Evolutionary conservation across 2,113 vertebrate species (phyloP).

Genomic region (Manacus vitellinus): DNA sequence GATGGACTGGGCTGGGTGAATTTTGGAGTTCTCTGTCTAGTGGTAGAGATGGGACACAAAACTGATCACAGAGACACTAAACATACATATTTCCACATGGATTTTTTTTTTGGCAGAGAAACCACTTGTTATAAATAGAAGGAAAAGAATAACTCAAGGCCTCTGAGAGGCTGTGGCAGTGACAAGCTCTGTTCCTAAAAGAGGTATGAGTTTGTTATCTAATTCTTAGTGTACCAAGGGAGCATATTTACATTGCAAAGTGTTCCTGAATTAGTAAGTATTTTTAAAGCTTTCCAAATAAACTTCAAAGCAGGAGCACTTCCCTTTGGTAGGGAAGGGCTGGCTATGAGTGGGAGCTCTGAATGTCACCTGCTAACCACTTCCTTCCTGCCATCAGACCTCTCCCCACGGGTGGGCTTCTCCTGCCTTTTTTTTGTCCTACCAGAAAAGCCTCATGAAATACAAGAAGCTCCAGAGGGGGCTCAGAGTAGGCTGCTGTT

Average conservation of each 20-base stretch:
- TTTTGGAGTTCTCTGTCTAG: neutral
- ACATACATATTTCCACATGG: rapidly evolving
- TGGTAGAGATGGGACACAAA: neutral
- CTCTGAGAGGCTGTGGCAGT: neutral
- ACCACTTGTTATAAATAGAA: neutral
- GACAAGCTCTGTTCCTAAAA: neutral
- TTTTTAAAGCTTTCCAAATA: slow-evolving; percentile 33
- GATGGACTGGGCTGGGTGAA: neutral
- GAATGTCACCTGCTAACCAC: neutral
- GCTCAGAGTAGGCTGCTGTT: neutral
- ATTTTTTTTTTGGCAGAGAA: neutral
- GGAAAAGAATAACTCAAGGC: neutral
- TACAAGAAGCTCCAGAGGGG: neutral
- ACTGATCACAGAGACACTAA: neutral
- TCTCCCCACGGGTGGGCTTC: neutral
- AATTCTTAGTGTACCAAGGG: neutral
- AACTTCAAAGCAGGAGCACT: neutral
- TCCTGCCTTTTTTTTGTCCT: neutral
- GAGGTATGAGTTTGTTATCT: neutral
- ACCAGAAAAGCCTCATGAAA: neutral
- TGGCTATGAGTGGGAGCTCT: neutral
- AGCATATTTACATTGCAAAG: slow-evolving; percentile 26
- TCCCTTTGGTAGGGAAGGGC: neutral
- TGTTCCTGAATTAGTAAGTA: neutral
- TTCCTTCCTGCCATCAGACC: neutral